Base-by-base conservation (phyloP, 2,888 invertebrate genomes). In the Danaus chrysippus region DNA sequence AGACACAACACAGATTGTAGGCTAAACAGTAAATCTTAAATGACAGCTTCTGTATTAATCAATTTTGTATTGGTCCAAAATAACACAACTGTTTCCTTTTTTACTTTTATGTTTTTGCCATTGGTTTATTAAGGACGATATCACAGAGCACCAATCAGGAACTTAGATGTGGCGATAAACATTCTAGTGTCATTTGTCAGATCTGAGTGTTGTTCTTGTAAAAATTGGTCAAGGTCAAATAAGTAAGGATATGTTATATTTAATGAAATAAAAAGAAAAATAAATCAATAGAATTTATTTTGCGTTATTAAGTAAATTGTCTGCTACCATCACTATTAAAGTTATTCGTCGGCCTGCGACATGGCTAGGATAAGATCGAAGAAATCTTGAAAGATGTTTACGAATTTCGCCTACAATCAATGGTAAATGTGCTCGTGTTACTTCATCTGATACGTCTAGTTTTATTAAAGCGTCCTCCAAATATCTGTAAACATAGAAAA, bases 401-500 rank as follows among this genome's bases (percentile, higher is more conserved):
- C 93, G 93, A 12, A 98, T 91, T 68, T 95, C 95, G 57, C 92
- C 92, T 44, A 97, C 87, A 10, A 98, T 95, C 64, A 93, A 92
- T 0, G 95, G 95, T 74, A 97, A 93, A 80, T 97, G 96, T 68
- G 95, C 94, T 69, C 94, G 93, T 0, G 96, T 96, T 12, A 95
- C 93, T 0, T 94, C 92, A 82, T 96, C 93, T 10, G 86, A 85
- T 3, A 92, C 87, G 77, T 96, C 95, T 68, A 98, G 87, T 77
- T 94, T 95, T 77, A 97, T 92, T 68, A 98, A 92, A 0, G 97
- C 96, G 76, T 97, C 97, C 76, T 96, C 95, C 62, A 98, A 88
- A 87, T 96, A 98, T 78, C 97, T 98, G 84, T 10, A 87, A 68
- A 59, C 42, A 34, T 61, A 61, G 59, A 6, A 6, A 60, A n/a